Conservation (phyloP, 1,140 invertebrate genomes). For the Choristoneura fumiferana region DNA sequence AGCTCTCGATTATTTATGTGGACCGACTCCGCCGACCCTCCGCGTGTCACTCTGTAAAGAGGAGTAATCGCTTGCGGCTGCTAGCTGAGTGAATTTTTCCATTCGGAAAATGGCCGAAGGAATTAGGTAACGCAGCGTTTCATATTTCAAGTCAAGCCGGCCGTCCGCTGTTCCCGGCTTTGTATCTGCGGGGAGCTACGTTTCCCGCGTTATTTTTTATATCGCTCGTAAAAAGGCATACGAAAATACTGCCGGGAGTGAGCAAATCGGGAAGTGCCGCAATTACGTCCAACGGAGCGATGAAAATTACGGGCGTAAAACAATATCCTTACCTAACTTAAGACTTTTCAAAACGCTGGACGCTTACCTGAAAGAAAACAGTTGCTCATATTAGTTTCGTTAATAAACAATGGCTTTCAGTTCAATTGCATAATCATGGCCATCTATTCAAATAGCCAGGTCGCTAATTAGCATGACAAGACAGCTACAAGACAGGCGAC, state of each 20-base stretch:
- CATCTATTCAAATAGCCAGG: background rate
- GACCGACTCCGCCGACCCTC: slow-evolving; percentile 27
- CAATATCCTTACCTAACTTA: background rate
- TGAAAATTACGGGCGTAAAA: slow-evolving; percentile 30
- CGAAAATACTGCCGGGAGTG: slow-evolving; percentile 35
- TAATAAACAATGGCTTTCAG: background rate
- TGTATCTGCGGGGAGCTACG: slow-evolving; percentile 27
- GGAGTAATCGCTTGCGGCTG: slow-evolving; percentile 63
- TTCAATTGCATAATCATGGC: background rate
- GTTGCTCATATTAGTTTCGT: background rate
- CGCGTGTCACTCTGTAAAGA: slow-evolving; percentile 59
- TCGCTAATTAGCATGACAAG: slow-evolving; percentile 11
- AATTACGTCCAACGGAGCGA: slow-evolving; percentile 32
- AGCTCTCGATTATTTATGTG: slow-evolving; percentile 64
- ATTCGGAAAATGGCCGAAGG: slow-evolving; percentile 59
- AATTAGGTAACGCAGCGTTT: slow-evolving; percentile 55
- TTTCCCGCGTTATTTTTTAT: slow-evolving; percentile 41
- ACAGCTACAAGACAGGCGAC: slow-evolving; percentile 5
- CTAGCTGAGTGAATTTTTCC: slow-evolving; percentile 61
- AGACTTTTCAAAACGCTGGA: background rate
- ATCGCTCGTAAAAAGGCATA: slow-evolving; percentile 41
- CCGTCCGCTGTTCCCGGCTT: slow-evolving; percentile 18
- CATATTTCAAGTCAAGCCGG: slow-evolving; percentile 44
- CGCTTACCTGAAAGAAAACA: slow-evolving; percentile 46
- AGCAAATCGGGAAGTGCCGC: slow-evolving; percentile 32